Evolutionary conservation across 2,113 vertebrate genomes (phyloP).

Genomic region (Hipposideros armiger): DNA sequence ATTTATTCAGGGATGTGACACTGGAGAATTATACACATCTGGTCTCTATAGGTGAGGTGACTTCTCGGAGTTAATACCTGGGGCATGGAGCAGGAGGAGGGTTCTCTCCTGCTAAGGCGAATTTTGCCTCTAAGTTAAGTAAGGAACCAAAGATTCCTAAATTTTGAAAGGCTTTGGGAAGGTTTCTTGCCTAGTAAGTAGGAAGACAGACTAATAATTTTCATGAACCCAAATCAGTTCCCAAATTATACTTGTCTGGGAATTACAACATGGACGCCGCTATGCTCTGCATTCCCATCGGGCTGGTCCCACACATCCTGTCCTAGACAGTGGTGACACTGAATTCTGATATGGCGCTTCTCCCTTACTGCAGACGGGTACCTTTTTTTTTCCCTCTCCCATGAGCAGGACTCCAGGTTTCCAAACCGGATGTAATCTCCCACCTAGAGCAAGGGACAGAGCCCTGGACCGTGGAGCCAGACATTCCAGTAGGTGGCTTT

Average conservation of each 20-base stretch:
- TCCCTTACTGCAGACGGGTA: not conserved
- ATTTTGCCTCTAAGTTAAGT: not conserved
- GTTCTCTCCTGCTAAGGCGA: not conserved
- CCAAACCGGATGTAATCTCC: constrained; percentile 82
- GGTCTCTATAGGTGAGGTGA: constrained; percentile 79
- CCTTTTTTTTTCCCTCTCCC: not conserved
- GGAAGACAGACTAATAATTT: not conserved
- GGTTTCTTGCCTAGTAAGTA: constrained; percentile 36
- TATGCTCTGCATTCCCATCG: not conserved
- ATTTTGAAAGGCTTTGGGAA: not conserved
- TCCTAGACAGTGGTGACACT: not conserved
- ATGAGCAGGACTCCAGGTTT: constrained; percentile 77
- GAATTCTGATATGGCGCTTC: not conserved
- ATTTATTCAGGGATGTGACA: constrained; percentile 82
- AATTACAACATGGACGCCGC: not conserved
- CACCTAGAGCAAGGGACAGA: constrained; percentile 81
- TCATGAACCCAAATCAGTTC: not conserved
- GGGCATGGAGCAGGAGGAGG: too few relatives aligned
- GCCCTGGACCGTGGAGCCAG: constrained; percentile 66
- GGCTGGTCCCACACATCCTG: not conserved
- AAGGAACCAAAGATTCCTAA: not conserved
- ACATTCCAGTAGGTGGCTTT: not conserved
- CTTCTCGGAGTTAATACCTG: not conserved
- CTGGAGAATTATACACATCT: constrained; percentile 82
- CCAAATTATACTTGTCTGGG: not conserved